Conservation (phyloP, 2,888 invertebrate genomes). For the Noctua janthe region DNA sequence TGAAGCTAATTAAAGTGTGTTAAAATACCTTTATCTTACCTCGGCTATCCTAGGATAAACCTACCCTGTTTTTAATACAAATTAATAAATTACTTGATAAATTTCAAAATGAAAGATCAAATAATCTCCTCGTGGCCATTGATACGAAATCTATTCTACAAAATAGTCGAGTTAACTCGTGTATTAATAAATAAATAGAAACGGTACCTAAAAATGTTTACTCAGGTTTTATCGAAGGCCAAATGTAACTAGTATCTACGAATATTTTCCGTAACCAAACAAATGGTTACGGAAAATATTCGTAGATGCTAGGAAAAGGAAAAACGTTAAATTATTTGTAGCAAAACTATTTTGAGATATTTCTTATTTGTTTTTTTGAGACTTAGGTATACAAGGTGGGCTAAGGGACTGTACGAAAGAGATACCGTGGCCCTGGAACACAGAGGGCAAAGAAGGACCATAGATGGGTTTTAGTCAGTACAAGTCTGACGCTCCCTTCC, state of each 20-base stretch:
- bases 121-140: not conserved
- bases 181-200: conserved; percentile 22
- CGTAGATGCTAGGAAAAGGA: too few relatives aligned
- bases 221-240: conserved; percentile 23
- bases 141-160: not conserved
- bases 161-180: conserved; percentile 1
- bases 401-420: too few relatives aligned
- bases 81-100: not conserved
- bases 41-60: too few relatives aligned
- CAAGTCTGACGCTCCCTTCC: too few relatives aligned
- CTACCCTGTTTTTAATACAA: not conserved
- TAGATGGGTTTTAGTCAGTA: too few relatives aligned
- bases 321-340: conserved; percentile 20
- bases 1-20: too few relatives aligned
- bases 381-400: too few relatives aligned
- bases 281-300: too few relatives aligned
- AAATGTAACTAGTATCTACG: conserved; percentile 2
- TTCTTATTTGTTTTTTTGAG: not conserved
- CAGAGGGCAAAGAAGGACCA: too few relatives aligned
- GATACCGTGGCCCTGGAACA: too few relatives aligned
- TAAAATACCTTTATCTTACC: too few relatives aligned
- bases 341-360: not conserved
- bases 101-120: conserved; percentile 3
- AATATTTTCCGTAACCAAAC: conserved; percentile 32
- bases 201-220: conserved; percentile 7